Evolutionary conservation across 2,888 invertebrate species (phyloP), one percentile per base, ranked within the genome.

Genomic region (Leucania comma): DNA sequence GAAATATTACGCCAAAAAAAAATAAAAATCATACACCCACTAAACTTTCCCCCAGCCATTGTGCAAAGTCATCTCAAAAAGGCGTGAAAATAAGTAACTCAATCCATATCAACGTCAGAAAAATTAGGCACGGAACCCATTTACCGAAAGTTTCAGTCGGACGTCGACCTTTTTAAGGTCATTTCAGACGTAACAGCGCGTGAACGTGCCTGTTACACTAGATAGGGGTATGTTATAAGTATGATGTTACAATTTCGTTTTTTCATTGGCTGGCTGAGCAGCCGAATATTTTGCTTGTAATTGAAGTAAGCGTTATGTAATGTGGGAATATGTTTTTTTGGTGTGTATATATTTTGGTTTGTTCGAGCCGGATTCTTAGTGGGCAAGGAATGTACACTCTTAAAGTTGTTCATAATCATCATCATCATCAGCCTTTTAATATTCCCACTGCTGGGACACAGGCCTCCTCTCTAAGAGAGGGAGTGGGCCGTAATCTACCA

Each of bases 161-260:
- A 67, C 68, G 58, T 59, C 75, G 63, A 75, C 83, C 68, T 75
- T 84, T 80, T 68, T 69, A 68, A 77, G 75, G 81, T 79, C 84
- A 80, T 83, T 81, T 78, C 79, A 73, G 66, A 82, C 79, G 79
- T 80, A 87, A 83, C 82, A 81, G 78, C 38, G 74, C 82, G 84
- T 84, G 81, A 86, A 80, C 75, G 74, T 68, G 82, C 57, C 68
- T 75, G 72, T 62, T 63, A 57, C 60, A 68, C 56, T 72, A 71
- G 81, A 73, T 80, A 75, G 66, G 70, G 61, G 50, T 78, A 68
- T 73, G 69, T 78, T 75, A 64, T 63, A 54, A 51, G 32, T 75
- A 72, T 57, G 59, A 62, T 50, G 60, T 72, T 60, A 79, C 75
- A 71, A 72, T 74, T 79, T 78, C 73, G 62, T 69, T 75, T 80